Evolutionary conservation across 1,140 invertebrate species (phyloP), one percentile per base, ranked within the genome.

Genomic region (Drosophila suzukii): DNA sequence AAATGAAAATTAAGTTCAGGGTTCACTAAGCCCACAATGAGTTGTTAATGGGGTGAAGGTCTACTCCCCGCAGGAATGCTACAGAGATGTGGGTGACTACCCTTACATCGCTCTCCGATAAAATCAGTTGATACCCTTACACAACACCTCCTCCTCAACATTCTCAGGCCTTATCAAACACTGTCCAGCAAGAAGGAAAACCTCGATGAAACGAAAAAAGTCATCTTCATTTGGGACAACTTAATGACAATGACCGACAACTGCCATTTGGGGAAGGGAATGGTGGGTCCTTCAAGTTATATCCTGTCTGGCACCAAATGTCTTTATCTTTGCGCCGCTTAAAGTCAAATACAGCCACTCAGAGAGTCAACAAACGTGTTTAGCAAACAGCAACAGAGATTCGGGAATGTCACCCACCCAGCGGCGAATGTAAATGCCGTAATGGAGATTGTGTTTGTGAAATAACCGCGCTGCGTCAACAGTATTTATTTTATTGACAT

Each of bases 401-500:
- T 51, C 49, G 49, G 55, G 36, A 43, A 62, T 27, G 59, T 43
- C 51, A 50, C 44, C 49, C 61, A 66, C 49, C 47, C 27, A 67
- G 50, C 55, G 24, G 59, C 39, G 81, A 89, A 88, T 88, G 84
- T 79, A 88, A 88, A 88, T 83, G 84, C 61, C 65, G 84, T 88
- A 89, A 89, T 88, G 83, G 83, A 86, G 83, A 86, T 86, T 86
- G 79, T 80, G 83, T 88, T 86, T 71, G 65, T 83, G 83, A 86
- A 86, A 86, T 88, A 88, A 80, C 84, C 84, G 84, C 84, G 84
- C 84, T 89, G 84, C 84, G 84, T 89, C 84, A 88, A 88, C 84
- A 88, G 84, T 89, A 88, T 86, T 86, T 86, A 88, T 86, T 86
- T 86, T 86, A 86, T 86, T 86, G 83, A 83, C 83, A 86, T 83